These are phyloP conservation scores for Gallinago jamesoni DNA, from an alignment of 2,113 vertebrate species.

Conservation along the genomic window DNA sequence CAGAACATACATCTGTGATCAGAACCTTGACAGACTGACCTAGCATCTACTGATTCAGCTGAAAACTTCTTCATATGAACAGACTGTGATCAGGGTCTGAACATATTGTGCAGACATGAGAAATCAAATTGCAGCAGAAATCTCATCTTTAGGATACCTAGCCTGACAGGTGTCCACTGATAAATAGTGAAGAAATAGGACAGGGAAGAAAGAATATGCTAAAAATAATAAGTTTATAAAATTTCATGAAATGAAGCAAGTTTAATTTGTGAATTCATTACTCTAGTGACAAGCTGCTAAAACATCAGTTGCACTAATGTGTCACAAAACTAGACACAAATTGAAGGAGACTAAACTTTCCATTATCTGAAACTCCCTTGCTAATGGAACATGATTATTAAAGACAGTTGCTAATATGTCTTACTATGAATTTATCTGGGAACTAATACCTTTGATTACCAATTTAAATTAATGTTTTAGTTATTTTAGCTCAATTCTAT, in stretches of 20 bases:
- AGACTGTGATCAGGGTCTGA: not conserved
- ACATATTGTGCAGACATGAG: not conserved
- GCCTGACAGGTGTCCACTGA: not conserved
- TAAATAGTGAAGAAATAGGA: not conserved
- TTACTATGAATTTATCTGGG: conserved; percentile 30
- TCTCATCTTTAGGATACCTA: not conserved
- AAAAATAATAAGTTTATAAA: conserved; percentile 62
- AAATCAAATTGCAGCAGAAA: not conserved
- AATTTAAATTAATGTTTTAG: conserved; percentile 19
- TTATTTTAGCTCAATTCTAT: not conserved
- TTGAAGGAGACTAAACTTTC: conserved; percentile 69
- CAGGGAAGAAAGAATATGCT: not conserved
- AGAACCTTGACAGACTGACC: not conserved
- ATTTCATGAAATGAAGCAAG: not conserved
- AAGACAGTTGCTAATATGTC: conserved; percentile 59
- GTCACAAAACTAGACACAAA: conserved; percentile 65
- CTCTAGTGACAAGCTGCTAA: conserved; percentile 53
- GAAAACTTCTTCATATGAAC: not conserved
- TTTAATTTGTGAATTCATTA: conserved; percentile 69
- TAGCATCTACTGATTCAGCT: not conserved
- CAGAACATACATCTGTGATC: not conserved
- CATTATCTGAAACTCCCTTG: conserved; percentile 58
- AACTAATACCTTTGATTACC: conserved; percentile 53
- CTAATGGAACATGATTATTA: conserved; percentile 54
- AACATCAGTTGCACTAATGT: conserved; percentile 52